Evolutionary conservation across 2,797 vertebrate species (phyloP), one percentile per base, ranked within the genome.

Genomic region (Girardinus metallicus): DNA sequence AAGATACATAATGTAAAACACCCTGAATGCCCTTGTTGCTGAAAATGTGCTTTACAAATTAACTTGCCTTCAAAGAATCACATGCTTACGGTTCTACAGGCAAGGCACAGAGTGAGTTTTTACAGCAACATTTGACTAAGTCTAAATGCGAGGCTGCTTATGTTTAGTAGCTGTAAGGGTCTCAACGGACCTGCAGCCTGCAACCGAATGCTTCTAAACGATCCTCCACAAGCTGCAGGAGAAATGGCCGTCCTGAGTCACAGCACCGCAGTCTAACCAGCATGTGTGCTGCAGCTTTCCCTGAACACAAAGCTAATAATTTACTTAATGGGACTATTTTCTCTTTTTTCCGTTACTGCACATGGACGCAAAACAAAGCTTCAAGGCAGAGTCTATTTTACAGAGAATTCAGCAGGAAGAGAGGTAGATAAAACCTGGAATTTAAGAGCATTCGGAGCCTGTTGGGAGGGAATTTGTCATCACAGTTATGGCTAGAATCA

Each of bases 281-380:
- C 55, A 57, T 57, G 55, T 57, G 55, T 57, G 55, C 55, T 57
- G 55, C 55, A 57, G 55, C 55, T n/a, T 57, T 57, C 55, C 26
- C 78, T 76, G 64, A 78, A 83, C 83, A 78, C 85, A 84, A 70
- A 76, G 80, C 78, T 91, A 83, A 90, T 89, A 87, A 85, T 76
- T 82, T 81, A 43, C 80, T 82, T 86, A 87, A 89, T 85, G 72
- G 79, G 84, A 82, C 82, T 44, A 79, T 86, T 91, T 89, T 77
- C 79, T 47, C 66, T 83, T 84, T 91, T 88, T 91, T 57, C 89
- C 86, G 83, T 89, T 80, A 86, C 85, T 86, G 81, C 83, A 89
- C 75, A 78, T 80, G 80, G 64, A 83, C 64, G 57, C 74, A 77
- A 79, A 87, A 47, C 39, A n/a, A 79, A 79, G 41, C 80, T 74